These are phyloP conservation scores for Acanthosepion lycidas DNA, from an alignment of 2,888 invertebrate species.

Conservation along the genomic window DNA sequence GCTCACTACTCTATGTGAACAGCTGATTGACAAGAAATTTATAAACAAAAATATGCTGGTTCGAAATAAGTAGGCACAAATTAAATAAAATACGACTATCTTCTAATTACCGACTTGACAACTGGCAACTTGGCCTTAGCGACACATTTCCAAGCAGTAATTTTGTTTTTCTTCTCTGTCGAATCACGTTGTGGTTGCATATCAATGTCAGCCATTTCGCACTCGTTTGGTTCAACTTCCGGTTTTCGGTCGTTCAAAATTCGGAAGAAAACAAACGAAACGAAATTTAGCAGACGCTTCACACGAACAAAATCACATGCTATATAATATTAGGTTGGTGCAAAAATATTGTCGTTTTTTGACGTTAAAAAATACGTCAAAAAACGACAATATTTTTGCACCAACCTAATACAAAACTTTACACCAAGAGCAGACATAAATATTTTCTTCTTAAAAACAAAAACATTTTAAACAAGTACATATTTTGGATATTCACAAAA, in stretches of 20 bases:
- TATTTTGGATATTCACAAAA: no score
- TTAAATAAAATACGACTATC: not conserved
- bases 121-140: not conserved
- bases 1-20: not conserved
- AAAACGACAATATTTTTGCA: no score
- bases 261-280: not conserved
- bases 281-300: not conserved
- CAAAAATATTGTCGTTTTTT: no score
- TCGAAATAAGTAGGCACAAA: not conserved
- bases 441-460: no score
- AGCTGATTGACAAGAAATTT: not conserved
- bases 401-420: not conserved
- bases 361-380: no score
- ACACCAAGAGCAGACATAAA: not conserved
- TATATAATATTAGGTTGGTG: no score
- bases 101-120: constrained; percentile 23
- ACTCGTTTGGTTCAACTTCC: not conserved
- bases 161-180: not conserved
- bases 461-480: no score
- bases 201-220: not conserved
- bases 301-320: not conserved
- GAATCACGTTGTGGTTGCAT: not conserved
- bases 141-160: not conserved
- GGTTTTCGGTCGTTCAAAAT: not conserved
- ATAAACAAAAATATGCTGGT: not conserved